Evolutionary conservation across 2,888 invertebrate species (phyloP), one percentile per base, ranked within the genome.

Genomic region (Corbicula japonica): DNA sequence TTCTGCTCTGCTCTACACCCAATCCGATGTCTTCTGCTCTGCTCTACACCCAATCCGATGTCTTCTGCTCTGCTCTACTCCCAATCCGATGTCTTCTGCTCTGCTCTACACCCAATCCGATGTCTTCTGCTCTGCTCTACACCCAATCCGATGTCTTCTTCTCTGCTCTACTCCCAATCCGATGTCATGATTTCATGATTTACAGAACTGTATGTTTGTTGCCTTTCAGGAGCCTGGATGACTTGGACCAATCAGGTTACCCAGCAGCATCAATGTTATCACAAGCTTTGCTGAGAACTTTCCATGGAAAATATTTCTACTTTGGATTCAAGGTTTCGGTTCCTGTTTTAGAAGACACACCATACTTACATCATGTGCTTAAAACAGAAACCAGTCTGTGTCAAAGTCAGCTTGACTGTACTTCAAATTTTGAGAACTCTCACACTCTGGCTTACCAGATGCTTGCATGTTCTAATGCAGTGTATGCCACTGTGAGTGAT

Each of bases 241-340:
- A 77, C 28, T 63, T 83, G 15, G 83, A 75, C 52, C 44, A 35
- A 60, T 61, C 76, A 60, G 83, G 83, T 12, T 83, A 80, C 46
- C 83, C 83, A 21, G 73, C 83, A 15, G 62, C 70, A 58, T 66
- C 70, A 23, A 50, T 83, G 69, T 66, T 83, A 21, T 30, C 60
- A 32, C 76, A 83, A 21, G 77, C 83, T 46, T 72, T 83, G 28
- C 21, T 61, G 23, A 68, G 61, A 12, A 80, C 83, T 15, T 83
- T 83, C 30, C 63, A 61, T 62, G 83, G 83, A 32, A 78, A 80
- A 69, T 80, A 80, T 38, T 83, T 83, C 66, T 83, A 83, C 73
- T 83, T 80, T 65, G 83, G 83, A 28, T 73, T 83, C 23, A 83
- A 83, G 46, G 6, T 63, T 2, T 52, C 35, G 44, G 71, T 41